Evolutionary conservation across 2,113 vertebrate genomes (phyloP), one percentile per base, ranked within the genome.

Genomic region (Podarcis raffonei): DNA sequence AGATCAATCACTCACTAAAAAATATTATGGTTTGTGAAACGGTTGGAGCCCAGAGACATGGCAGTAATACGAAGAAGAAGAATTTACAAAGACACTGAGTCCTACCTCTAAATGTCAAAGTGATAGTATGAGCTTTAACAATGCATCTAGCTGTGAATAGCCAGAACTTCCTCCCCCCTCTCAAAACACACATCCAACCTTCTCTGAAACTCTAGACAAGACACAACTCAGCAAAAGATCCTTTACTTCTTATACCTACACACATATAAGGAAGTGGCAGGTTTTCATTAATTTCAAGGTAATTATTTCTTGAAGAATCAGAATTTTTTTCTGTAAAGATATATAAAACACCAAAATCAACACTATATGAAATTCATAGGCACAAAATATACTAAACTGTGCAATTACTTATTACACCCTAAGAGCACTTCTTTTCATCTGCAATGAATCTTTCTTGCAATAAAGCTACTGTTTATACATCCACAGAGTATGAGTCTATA

Each of bases 1-100:
- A 97, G 97, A 98, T 98, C 97, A 98, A 97, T 98, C 97, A 97
- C 95, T 97, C 96, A 96, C 96, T 96, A 95, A 96, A 98, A 98
- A 97, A 98, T 97, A 97, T 96, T 96, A 96, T 96, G 97, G 94
- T 97, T 98, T 97, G 96, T 97, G 95, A 97, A 98, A 97, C 79
- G 92, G 96, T 96, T 96, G 91, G 93, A 97, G 97, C 95, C 96
- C 89, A 94, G 95, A 96, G 96, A 96, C 95, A 92, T 94, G 89
- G 84, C 92, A 91, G 95, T 96, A 97, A 97, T 92, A 95, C 74
- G 95, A 97, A 97, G 95, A 97, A 97, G 95, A 97, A 96, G 96
- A 97, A 96, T 96, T 97, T 96, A 95, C 94, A 97, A 97, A 97
- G 95, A 97, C 95, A 96, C 93, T 22, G 94, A 97, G 95, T 96